Evolutionary conservation across 1,140 invertebrate species (phyloP).

Genomic region (Drosophila lowei): DNA sequence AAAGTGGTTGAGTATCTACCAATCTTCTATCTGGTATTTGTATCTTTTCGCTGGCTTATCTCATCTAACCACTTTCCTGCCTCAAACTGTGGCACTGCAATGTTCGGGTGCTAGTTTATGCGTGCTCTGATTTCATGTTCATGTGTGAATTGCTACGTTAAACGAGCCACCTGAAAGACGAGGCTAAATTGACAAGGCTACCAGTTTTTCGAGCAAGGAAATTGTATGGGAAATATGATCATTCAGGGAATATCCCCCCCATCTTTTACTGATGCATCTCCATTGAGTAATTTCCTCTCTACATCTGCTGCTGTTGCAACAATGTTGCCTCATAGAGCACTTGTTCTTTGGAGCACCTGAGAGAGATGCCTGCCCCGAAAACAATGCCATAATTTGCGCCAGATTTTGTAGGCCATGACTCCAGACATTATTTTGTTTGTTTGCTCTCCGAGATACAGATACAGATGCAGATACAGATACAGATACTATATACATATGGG

Average conservation of each 20-base stretch:
- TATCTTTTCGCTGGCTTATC: conserved; percentile 44
- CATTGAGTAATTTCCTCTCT: conserved; percentile 8
- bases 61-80: conserved; percentile 54
- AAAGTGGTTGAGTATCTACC: conserved; percentile 39
- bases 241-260: no score
- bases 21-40: conserved; percentile 25
- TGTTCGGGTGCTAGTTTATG: conserved; percentile 57
- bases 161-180: conserved; percentile 29
- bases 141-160: conserved; percentile 51
- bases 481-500: no score
- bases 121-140: conserved; percentile 42
- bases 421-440: conserved; percentile 43
- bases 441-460: conserved; percentile 6
- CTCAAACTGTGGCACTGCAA: conserved; percentile 29
- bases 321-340: conserved; percentile 39
- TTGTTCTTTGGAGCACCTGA: conserved; percentile 31
- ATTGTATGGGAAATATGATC: neutral
- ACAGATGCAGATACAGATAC: neutral
- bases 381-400: conserved; percentile 48
- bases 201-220: neutral
- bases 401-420: conserved; percentile 51
- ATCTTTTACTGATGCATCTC: neutral
- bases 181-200: conserved; percentile 32
- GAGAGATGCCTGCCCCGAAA: conserved; percentile 18
- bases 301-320: conserved; percentile 38